Base-by-base conservation (phyloP, 2,888 invertebrate species). In the Antheraea yamamai region DNA sequence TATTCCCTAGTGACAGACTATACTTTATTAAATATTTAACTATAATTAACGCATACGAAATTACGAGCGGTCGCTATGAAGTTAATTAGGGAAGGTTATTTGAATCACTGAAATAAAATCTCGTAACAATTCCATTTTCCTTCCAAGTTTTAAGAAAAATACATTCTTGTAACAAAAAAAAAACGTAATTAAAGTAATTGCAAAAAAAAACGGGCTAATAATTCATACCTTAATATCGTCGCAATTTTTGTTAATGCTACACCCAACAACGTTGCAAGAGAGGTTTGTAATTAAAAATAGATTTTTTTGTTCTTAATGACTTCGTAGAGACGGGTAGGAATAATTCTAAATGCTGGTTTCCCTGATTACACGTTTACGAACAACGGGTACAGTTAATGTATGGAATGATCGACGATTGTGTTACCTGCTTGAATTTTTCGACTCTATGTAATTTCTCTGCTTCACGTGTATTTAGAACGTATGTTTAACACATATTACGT, bases 151-250 rank as follows among this genome's bases (percentile, higher is more conserved):
- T 76, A 79, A 81, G 81, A 82, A 85, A 84, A 81, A 74, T 70
- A 74, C 76, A 75, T 75, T 76, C 72, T 74, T 66, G 73, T 74
- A 80, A 77, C 76, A 81, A 87, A 89, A 89, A 89, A 91, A 86
- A 86, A 47, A 39, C 39, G 88, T 87, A 91, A 92, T 92, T 90
- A 92, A 89, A 84, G 80, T 91, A 93, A 93, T 92, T 92, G 89
- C 81, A 89, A 90, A 92, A 92, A 82, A 91, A 92, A 82, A 82
- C 79, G 82, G 77, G 79, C 78, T 81, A 85, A 91, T 92, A 92
- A 86, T 84, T 93, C 91, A 91, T 83, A 77, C 79, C 86, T 84
- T 91, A 94, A 92, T 91, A 91, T 81, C 81, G 79, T 75, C 82
- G 83, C 86, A 78, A 81, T 88, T 89, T 88, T 87, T 84, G 87